Evolutionary conservation across 2,797 vertebrate genomes (phyloP), one percentile per base, ranked within the genome.

Genomic region (Chromobotia macracanthus): DNA sequence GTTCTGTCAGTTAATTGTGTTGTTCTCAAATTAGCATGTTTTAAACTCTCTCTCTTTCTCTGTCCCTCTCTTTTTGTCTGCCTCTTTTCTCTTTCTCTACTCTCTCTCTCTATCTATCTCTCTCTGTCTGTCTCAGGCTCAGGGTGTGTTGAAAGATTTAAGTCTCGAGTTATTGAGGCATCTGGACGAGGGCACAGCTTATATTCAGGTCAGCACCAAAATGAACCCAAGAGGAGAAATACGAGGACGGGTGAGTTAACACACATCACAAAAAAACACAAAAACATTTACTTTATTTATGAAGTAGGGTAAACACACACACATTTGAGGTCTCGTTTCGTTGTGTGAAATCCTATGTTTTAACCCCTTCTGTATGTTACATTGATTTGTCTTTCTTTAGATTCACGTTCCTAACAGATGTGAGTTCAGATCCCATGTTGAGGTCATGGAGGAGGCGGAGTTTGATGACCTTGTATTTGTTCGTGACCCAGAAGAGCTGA

Each of bases 141-240:
- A 97, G 83, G 97, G 97, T 0, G 94, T 97, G 66, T 88, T 97
- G 80, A 97, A 96, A 84, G 97, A 99, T 87, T 91, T 98, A 76
- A 95, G 97, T 1, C 72, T 89, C 0, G 95, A 96, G 72, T 87
- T 98, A 63, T 90, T 98, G 80, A 92, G 86, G 73, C 96, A 98
- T 77, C 89, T 99, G 87, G 92, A 94, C 1, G 91, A 93, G 80
- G 97, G 97, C 81, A 96, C 93, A 0, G 96, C 96, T 6, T 98
- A 96, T 83, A 91, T 99, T 85, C 95, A 98, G 92, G 95, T 99
- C 91, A 95, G 94, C 93, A 99, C 97, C 87, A 99, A 99, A 89
- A 90, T 94, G 8, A 96, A 96, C 78, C 96, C 97, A 0, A 87
- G 91, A 0, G 97, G 97, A 84, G 97, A 98, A 89, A 95, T 99